Percentiles rank a stretch among this genome's conserved stretches.
These are phyloP conservation scores for Morone saxatilis DNA, from an alignment of 2,113 vertebrate species.

Conservation along the genomic window DNA sequence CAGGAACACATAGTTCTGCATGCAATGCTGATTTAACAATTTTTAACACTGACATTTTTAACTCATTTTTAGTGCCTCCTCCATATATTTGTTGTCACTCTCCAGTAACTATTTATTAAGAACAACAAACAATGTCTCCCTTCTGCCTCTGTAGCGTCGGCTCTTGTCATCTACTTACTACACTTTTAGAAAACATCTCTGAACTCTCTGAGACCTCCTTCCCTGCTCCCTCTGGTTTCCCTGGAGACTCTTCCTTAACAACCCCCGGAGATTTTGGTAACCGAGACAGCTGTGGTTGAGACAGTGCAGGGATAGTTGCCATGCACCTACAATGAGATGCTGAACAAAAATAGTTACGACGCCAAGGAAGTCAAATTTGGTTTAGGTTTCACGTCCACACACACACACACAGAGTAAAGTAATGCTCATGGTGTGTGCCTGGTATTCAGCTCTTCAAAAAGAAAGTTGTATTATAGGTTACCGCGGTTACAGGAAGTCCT, in stretches of 20 bases:
- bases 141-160: neutral
- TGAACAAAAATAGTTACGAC: conserved; percentile 51
- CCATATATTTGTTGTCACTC: neutral
- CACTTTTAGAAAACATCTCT: conserved; percentile 44
- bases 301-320: conserved; percentile 34
- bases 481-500: neutral
- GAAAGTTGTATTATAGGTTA: conserved; percentile 14
- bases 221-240: conserved; percentile 25
- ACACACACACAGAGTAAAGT: neutral
- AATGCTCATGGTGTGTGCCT: neutral
- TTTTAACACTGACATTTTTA: neutral
- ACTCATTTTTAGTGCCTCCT: neutral
- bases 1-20: neutral
- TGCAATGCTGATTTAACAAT: neutral
- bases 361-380: conserved; percentile 22
- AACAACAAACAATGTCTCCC: neutral
- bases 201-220: conserved; percentile 32
- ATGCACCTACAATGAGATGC: conserved; percentile 18
- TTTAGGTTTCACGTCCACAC: neutral
- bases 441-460: neutral
- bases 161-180: conserved; percentile 14
- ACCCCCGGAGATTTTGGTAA: conserved; percentile 22
- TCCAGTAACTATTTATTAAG: conserved; percentile 2
- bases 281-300: conserved; percentile 42
- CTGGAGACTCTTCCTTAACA: conserved; percentile 54